Percentiles rank a stretch among this genome's conserved stretches.
Conservation (phyloP, 2,113 vertebrate species). For the Odocoileus hemionus region DNA sequence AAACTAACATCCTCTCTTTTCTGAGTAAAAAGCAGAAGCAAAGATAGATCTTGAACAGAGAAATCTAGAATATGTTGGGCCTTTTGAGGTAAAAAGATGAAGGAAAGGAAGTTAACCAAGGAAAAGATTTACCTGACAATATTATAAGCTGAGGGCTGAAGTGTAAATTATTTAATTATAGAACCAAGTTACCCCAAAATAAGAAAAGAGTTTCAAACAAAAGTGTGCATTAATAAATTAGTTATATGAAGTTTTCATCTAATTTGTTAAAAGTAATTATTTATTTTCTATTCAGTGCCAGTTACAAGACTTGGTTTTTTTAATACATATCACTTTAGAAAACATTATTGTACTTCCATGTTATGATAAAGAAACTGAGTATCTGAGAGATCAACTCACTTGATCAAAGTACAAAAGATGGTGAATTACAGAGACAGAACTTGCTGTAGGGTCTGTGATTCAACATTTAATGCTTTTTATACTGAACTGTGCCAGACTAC, state of each 20-base stretch:
- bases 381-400: background rate
- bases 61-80: background rate
- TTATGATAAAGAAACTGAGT: background rate
- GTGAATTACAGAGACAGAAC: background rate
- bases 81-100: background rate
- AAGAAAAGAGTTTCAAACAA: background rate
- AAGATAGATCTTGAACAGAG: background rate
- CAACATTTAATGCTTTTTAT: background rate
- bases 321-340: background rate
- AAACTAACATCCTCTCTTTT: background rate
- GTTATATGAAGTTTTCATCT: background rate
- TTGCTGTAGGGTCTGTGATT: background rate
- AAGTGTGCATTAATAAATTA: background rate
- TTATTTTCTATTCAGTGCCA: background rate
- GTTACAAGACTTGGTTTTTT: background rate
- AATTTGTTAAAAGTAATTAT: background rate
- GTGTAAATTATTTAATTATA: background rate
- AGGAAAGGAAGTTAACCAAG: background rate
- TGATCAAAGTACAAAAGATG: background rate
- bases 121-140: background rate
- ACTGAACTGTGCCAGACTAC: background rate
- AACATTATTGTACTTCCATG: background rate
- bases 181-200: background rate
- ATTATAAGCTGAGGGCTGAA: background rate
- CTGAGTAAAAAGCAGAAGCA: background rate